A percentile compares a stretch with the other conserved stretches of the same genome.
phyloP scores from a whole-genome alignment of 2,888 invertebrate species.

The Panorpa germanica region DNA sequence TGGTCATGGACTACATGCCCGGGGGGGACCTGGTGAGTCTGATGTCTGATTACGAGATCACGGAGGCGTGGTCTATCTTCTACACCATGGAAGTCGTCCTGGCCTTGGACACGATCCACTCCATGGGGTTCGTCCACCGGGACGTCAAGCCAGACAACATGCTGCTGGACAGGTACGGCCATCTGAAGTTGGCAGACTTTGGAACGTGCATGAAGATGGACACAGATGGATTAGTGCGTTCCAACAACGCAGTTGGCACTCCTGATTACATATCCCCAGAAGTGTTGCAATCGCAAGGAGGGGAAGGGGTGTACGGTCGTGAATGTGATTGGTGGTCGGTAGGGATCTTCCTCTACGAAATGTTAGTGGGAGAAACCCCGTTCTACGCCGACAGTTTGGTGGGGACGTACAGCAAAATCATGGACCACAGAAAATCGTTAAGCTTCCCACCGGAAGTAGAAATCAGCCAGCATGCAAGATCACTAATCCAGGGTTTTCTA shows the following conservation, averaged over 20 bases:
- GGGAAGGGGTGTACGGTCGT: slow-evolving; percentile 86
- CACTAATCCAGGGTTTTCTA: slow-evolving; percentile 81
- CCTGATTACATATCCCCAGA: slow-evolving; percentile 99
- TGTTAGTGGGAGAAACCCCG: slow-evolving; percentile 96
- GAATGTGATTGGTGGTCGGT: slow-evolving; percentile 99
- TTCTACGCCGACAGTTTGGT: slow-evolving; percentile 98
- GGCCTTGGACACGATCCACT: slow-evolving; percentile 93
- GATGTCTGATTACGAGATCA: slow-evolving; percentile 97
- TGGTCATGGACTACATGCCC: slow-evolving; percentile 99
- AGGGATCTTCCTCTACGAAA: slow-evolving; percentile 96
- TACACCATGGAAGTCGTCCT: slow-evolving; percentile 96
- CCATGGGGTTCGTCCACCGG: slow-evolving; percentile 90
- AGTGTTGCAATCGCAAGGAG: slow-evolving; percentile 91
- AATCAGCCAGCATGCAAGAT: slow-evolving; percentile 73
- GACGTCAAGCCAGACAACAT: slow-evolving; percentile 99
- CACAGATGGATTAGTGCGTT: slow-evolving; percentile 80
- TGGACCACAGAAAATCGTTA: slow-evolving; percentile 94
- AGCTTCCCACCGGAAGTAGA: slow-evolving; percentile 90
- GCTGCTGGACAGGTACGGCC: slow-evolving; percentile 87
- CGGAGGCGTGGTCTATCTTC: slow-evolving; percentile 97
- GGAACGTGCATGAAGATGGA: slow-evolving; percentile 99
- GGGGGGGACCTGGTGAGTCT: slow-evolving; percentile 97
- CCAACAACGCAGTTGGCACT: slow-evolving; percentile 96
- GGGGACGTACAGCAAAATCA: slow-evolving; percentile 96
- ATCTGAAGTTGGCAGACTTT: slow-evolving; percentile 97